These are phyloP conservation scores for Heliconius erato DNA, from an alignment of 2,888 invertebrate species.

Conservation along the genomic window DNA sequence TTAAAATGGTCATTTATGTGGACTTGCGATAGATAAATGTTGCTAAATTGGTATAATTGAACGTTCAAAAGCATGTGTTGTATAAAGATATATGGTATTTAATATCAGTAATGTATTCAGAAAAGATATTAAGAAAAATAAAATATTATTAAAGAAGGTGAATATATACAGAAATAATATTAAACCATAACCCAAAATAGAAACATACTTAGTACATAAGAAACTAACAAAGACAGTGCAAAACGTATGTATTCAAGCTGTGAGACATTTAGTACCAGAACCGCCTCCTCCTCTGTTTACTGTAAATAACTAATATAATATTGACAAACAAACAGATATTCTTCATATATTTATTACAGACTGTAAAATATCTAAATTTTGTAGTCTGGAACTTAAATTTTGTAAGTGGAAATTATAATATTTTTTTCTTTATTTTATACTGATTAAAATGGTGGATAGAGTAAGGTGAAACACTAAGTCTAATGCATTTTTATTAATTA, in stretches of 20 bases:
- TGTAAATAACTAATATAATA: slow-evolving; percentile 59
- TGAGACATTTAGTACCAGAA: slow-evolving; percentile 58
- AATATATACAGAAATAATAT: background rate
- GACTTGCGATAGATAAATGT: background rate
- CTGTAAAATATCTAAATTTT: background rate
- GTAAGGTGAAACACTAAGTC: background rate
- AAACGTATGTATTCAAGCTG: slow-evolving; percentile 62
- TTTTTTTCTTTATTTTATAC: no score
- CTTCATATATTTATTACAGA: background rate
- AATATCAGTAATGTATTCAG: background rate
- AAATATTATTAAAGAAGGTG: background rate
- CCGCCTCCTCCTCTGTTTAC: slow-evolving; percentile 59
- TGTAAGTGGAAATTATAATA: no score
- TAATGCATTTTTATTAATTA: background rate
- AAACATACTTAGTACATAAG: slow-evolving; percentile 34
- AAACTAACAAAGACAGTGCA: slow-evolving; percentile 75
- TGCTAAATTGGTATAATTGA: slow-evolving; percentile 12
- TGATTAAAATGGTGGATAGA: no score
- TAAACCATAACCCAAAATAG: slow-evolving; percentile 25
- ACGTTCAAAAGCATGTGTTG: background rate
- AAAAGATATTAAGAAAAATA: background rate
- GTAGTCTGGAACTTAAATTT: background rate
- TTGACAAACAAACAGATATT: no score
- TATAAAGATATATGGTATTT: background rate
- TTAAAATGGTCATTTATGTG: background rate